Evolutionary conservation across 2,888 invertebrate genomes (phyloP).

Genomic region (Fragum fragum): DNA sequence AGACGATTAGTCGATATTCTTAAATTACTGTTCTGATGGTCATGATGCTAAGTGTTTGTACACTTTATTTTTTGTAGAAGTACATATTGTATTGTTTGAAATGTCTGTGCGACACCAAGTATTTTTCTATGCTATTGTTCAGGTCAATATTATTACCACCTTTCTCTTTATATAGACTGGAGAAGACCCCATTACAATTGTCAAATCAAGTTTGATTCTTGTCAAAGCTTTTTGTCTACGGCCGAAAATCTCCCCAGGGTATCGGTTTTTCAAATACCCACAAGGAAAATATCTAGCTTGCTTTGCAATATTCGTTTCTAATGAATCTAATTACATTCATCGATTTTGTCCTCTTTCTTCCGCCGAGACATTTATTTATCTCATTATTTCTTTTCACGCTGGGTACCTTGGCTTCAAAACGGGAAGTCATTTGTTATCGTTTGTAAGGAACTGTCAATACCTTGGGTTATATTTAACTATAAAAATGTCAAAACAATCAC

Average conservation of each 20-base stretch:
- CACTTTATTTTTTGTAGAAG: no score
- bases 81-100: no score
- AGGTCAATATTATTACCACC: no score
- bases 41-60: no score
- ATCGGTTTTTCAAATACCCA: not conserved
- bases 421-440: conserved; percentile 16
- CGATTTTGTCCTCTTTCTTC: conserved; percentile 9
- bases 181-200: no score
- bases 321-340: conserved; percentile 10
- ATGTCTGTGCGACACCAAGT: no score
- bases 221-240: not conserved
- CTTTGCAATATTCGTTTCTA: conserved; percentile 1
- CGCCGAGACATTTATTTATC: conserved; percentile 6
- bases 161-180: no score
- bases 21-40: no score
- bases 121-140: no score
- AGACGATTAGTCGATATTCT: no score
- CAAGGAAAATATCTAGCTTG: conserved; percentile 65
- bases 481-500: conserved; percentile 18
- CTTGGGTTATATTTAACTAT: conserved; percentile 12
- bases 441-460: conserved; percentile 1
- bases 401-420: conserved; percentile 1
- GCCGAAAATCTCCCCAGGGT: not conserved
- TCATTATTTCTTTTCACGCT: conserved; percentile 6
- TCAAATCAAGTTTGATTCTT: no score